phyloP scores from a whole-genome alignment of 2,888 invertebrate genomes.

The Andrena trimmerana region DNA sequence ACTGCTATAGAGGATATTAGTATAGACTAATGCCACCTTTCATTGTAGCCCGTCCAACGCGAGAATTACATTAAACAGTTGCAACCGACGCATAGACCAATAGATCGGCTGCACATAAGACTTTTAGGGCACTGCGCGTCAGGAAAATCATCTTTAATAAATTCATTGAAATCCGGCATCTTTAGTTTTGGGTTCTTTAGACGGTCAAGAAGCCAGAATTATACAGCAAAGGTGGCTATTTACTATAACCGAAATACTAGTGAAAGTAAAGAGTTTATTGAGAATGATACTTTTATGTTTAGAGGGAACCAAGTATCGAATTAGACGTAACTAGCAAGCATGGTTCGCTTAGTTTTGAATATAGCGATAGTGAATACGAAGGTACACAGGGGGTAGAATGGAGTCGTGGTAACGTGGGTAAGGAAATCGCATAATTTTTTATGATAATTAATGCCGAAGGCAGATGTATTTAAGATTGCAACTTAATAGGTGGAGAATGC shows the following conservation, averaged over 20 bases:
- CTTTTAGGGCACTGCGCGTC: constrained; percentile 90
- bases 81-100: constrained; percentile 87
- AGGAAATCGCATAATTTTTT: constrained; percentile 49
- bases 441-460: constrained; percentile 27
- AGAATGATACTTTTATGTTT: constrained; percentile 60
- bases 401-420: constrained; percentile 82
- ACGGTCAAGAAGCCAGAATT: constrained; percentile 86
- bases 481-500: constrained; percentile 86
- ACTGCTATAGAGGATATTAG: too few species aligned
- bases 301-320: constrained; percentile 86
- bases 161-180: constrained; percentile 89
- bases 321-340: constrained; percentile 88
- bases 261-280: constrained; percentile 7
- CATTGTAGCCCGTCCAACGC: constrained; percentile 79
- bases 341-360: constrained; percentile 87
- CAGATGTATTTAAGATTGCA: constrained; percentile 23
- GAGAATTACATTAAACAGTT: constrained; percentile 88
- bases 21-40: constrained; percentile 16
- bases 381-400: constrained; percentile 83
- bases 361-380: constrained; percentile 83
- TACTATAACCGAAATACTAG: neutral
- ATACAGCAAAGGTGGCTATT: constrained; percentile 77
- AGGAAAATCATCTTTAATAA: constrained; percentile 90
- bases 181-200: constrained; percentile 89
- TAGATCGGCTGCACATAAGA: constrained; percentile 89